A percentile compares a stretch with the other conserved stretches of the same genome.
Conservation (phyloP, 2,113 vertebrate genomes). For the Struthio camelus region DNA sequence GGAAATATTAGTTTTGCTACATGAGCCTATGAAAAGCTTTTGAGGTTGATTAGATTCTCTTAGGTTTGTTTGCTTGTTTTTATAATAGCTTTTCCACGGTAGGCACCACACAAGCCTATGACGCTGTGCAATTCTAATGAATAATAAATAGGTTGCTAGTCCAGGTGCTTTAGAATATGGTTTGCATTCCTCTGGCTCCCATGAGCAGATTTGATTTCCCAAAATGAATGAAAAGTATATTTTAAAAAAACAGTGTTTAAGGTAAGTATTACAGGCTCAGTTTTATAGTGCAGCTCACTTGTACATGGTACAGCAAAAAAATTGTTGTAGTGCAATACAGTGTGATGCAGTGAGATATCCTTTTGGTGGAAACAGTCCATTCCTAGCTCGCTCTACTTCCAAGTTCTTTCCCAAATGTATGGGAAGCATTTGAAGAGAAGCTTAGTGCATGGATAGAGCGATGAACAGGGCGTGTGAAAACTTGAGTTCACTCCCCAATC, state of each 20-base stretch:
- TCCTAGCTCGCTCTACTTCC: too few relatives aligned
- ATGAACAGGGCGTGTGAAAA: not conserved
- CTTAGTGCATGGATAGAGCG: not conserved
- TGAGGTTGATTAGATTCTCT: not conserved
- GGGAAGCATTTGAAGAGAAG: not conserved
- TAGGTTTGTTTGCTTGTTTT: not conserved
- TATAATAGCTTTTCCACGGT: not conserved
- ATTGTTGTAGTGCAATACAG: not conserved
- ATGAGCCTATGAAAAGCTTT: not conserved
- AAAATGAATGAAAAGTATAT: not conserved
- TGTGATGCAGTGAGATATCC: not conserved
- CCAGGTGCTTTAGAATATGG: not conserved
- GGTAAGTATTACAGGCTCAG: not conserved
- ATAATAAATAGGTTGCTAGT: not conserved
- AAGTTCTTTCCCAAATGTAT: not conserved
- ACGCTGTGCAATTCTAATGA: not conserved
- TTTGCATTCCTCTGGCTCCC: not conserved
- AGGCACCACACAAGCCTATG: not conserved
- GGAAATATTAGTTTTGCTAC: not conserved
- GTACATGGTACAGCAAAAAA: not conserved
- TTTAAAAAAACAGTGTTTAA: not conserved
- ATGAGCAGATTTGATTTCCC: not conserved
- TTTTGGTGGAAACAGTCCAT: not conserved
- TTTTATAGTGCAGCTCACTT: not conserved
- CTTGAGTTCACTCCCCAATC: not conserved